Base-by-base conservation (phyloP, 2,888 invertebrate genomes). In the Chrysomela aeneicollis region DNA sequence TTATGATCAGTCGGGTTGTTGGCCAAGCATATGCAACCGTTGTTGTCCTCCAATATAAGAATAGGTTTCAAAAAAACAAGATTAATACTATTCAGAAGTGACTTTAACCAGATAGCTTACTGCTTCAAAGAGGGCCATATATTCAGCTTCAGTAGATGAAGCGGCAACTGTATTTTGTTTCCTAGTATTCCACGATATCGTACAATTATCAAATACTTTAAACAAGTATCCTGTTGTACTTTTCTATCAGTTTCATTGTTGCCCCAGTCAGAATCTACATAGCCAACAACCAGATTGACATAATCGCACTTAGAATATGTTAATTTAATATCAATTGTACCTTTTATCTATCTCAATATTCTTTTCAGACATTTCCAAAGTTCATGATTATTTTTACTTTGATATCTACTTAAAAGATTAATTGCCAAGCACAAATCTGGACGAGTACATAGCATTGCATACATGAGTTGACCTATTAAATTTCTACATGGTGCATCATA, bases 71-170 rank as follows among this genome's bases (percentile, higher is more conserved):
- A n/a, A 46, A 70, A 64, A 32, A 70, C 32, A 50, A 74, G 52
- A 66, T 73, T 68, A 8, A 78, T 72, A 66, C 63, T 66, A 19
- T 15, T 47, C 47, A 70, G 49, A 75, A 69, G 42, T 74, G 74
- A 64, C 35, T 74, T 77, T 42, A 79, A 59, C 76, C 75, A 79
- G 9, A 77, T 49, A 1, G 76, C 54, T 73, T 2, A 76, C 73
- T 67, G 59, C 73, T 71, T 76, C 75, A 65, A 66, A 76, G 1
- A 69, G 42, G 55, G 63, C 63, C 49, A 66, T 71, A 55, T 71
- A 70, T 26, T 26, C 26, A 6, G 26, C 26, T 26, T 26, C 26
- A 5, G 26, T 26, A 5, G 26, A 26, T 61, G 26, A 26, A 26
- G 26, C 6, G 6, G 26, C 26, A 26, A 26, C n/a, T n/a, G n/a